Evolutionary conservation across 2,888 invertebrate genomes (phyloP).

Genomic region (Macaria notata): DNA sequence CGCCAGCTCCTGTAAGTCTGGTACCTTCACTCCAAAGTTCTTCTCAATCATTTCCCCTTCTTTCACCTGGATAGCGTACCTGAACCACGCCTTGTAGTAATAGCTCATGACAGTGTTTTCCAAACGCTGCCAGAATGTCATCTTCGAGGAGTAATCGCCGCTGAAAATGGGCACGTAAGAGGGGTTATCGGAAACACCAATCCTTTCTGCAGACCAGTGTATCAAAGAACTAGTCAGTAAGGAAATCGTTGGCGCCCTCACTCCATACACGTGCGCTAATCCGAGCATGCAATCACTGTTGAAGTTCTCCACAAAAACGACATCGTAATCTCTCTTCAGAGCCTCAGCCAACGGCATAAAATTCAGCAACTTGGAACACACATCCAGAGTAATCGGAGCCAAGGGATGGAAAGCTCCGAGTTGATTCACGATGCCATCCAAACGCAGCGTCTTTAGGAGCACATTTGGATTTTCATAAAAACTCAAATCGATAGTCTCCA

Average conservation of each 20-base stretch:
- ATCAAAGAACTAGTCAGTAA: constrained; percentile 80
- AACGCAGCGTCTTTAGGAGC: constrained; percentile 45
- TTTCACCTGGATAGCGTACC: constrained; percentile 53
- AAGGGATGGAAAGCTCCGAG: constrained; percentile 54
- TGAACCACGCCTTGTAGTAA: constrained; percentile 59
- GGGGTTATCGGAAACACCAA: constrained; percentile 75
- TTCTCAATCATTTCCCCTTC: constrained; percentile 67
- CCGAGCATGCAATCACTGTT: constrained; percentile 85
- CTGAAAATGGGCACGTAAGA: constrained; percentile 80
- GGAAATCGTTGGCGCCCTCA: constrained; percentile 80
- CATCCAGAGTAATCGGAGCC: constrained; percentile 53
- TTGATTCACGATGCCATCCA: constrained; percentile 51
- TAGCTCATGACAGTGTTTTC: constrained; percentile 57
- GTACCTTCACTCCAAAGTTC: constrained; percentile 70
- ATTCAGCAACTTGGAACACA: constrained; percentile 65
- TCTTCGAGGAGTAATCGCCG: constrained; percentile 65
- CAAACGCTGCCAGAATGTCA: constrained; percentile 77
- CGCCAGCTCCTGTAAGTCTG: constrained; percentile 76
- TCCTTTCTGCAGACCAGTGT: constrained; percentile 77
- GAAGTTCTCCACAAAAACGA: constrained; percentile 84
- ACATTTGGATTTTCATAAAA: constrained; percentile 48
- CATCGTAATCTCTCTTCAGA: constrained; percentile 80
- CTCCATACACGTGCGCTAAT: constrained; percentile 76
- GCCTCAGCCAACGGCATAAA: constrained; percentile 61
- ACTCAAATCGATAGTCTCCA: constrained; percentile 59